Percentiles rank a stretch among this genome's conserved stretches.
phyloP scores from a whole-genome alignment of 2,113 vertebrate species.

The Cricetomys ansorgei region DNA sequence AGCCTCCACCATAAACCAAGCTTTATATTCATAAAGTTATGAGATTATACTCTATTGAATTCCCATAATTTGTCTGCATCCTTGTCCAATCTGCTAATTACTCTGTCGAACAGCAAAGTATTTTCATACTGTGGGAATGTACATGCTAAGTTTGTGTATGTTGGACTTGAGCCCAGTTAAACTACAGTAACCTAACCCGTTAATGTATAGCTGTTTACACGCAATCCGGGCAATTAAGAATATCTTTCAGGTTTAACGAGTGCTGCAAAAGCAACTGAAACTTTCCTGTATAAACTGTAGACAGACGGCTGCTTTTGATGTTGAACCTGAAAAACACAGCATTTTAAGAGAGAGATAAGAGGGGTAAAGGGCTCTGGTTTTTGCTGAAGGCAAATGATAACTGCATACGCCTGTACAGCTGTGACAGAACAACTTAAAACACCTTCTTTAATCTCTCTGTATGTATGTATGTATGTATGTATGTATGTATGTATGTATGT shows the following conservation, averaged over 20 bases:
- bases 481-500: too few relatives aligned
- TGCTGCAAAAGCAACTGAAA: conserved; percentile 65
- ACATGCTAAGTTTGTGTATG: conserved; percentile 64
- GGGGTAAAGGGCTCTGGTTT: not conserved
- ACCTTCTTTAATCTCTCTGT: not conserved
- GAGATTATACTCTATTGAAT: conserved; percentile 6
- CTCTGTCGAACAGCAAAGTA: conserved; percentile 42
- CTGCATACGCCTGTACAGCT: not conserved
- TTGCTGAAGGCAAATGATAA: conserved; percentile 42
- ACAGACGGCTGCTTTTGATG: conserved; percentile 62
- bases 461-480: not conserved
- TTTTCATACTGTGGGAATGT: conserved; percentile 64
- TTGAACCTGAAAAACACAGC: conserved; percentile 3
- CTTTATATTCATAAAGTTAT: conserved; percentile 48
- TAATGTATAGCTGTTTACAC: conserved; percentile 76
- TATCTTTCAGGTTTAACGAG: conserved; percentile 76
- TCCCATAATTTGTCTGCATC: conserved; percentile 71
- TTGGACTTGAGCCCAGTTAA: conserved; percentile 74
- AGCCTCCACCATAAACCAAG: conserved; percentile 62
- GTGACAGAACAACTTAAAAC: not conserved
- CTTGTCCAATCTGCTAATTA: conserved; percentile 71
- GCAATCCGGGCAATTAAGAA: conserved; percentile 65
- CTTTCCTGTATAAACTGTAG: conserved; percentile 54
- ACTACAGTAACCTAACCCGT: conserved; percentile 64
- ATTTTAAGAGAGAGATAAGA: conserved; percentile 48